Evolutionary conservation across 2,888 invertebrate genomes (phyloP), one percentile per base, ranked within the genome.

Genomic region (Perithous albicinctus): DNA sequence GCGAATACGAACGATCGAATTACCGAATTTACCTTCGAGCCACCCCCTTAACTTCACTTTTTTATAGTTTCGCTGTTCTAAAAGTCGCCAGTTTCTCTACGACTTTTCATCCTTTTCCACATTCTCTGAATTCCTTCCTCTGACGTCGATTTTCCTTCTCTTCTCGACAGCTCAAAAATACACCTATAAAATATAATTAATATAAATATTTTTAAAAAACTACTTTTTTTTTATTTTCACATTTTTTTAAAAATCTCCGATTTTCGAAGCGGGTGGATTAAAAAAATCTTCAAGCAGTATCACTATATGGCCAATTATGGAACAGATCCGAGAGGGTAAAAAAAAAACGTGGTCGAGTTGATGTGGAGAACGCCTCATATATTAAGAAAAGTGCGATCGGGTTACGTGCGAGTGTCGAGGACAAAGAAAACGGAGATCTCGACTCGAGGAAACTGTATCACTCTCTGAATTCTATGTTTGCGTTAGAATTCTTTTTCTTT

Each of bases 1-100:
- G 84, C 86, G 91, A 90, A 91, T 90, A 91, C 90, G 89, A 91
- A 91, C 86, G 89, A 90, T 88, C 89, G 87, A 86, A 91, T 91
- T 91, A 91, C 82, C 51, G 78, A 80, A 82, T 85, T 84, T 82
- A 78, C 61, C 69, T 73, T 77, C 59, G 59, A 35, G 29, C 38
- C 43, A 15, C n/a, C 43, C 70, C 56, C 38, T 41, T 51, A 51
- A 38, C 70, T 70, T 43, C 69, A 41, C 69, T 29, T 56, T n/a
- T 54, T 56, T 54, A 18, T 20, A 23, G 18, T 38, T 61, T 61
- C 10, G 18, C 18, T 18, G 3, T 61, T 20, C 59, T 7, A 18
- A n/a, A 35, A 35, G 12, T 7, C 54, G 18, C 70, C 56, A 7
- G 54, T 69, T 69, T 69, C 23, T 12, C 35, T 8, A 2, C 38